Percentiles rank a stretch among this genome's conserved stretches.
phyloP scores from a whole-genome alignment of 2,797 vertebrate genomes.

The Gila robusta region DNA sequence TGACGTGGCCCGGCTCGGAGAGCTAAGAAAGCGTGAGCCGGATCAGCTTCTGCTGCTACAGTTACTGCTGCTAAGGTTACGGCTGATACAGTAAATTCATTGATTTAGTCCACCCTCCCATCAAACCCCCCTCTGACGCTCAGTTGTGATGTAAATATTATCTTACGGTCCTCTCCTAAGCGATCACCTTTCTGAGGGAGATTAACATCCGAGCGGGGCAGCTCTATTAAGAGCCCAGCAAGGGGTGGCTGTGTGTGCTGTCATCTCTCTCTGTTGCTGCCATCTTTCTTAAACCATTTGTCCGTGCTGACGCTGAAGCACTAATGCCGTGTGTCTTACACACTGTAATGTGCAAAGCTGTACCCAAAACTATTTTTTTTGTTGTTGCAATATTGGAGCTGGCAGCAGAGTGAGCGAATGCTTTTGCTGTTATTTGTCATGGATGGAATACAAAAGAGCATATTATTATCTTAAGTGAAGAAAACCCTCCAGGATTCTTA shows the following conservation, averaged over 20 bases:
- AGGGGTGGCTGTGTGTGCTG: conserved; percentile 43
- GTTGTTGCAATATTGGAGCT: background rate
- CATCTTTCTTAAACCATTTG: conserved; percentile 39
- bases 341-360: conserved; percentile 30
- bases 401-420: background rate
- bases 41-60: conserved; percentile 46
- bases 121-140: conserved; percentile 57
- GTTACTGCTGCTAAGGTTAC: conserved; percentile 62
- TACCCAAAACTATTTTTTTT: background rate
- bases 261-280: conserved; percentile 57
- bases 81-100: conserved; percentile 68
- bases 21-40: conserved; percentile 45
- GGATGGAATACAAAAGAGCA: conserved; percentile 30
- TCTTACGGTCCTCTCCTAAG: conserved; percentile 71
- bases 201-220: conserved; percentile 73
- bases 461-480: conserved; percentile 17
- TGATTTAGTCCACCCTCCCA: conserved; percentile 60
- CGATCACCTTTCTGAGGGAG: conserved; percentile 76
- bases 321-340: conserved; percentile 9
- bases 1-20: conserved; percentile 54
- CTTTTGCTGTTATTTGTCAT: conserved; percentile 32
- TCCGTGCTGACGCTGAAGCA: background rate
- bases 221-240: conserved; percentile 65
- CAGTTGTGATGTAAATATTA: conserved; percentile 80
- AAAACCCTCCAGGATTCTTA: background rate